These are phyloP conservation scores for Erpetoichthys calabaricus DNA, from an alignment of 2,797 vertebrate genomes.

Conservation along the genomic window DNA sequence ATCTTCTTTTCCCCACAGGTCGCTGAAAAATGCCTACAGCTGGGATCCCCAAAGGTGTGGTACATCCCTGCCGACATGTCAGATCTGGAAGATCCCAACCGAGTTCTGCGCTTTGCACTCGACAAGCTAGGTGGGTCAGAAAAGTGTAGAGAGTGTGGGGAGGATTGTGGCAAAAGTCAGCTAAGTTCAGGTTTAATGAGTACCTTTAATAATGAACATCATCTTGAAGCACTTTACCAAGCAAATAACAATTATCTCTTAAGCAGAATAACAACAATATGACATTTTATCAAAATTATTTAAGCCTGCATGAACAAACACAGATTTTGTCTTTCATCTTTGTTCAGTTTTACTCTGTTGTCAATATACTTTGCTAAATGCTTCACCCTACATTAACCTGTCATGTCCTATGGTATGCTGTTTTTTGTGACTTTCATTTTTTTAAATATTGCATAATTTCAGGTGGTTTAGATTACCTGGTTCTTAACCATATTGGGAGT, in stretches of 20 bases:
- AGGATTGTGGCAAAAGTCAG: background rate
- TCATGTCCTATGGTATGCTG: background rate
- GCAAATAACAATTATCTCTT: too few species aligned
- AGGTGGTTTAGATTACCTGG: conserved; percentile 67
- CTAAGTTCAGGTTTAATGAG: background rate
- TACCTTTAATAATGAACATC: too few species aligned
- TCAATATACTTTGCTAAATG: too few species aligned
- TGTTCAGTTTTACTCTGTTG: background rate
- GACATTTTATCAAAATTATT: background rate
- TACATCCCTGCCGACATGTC: conserved; percentile 67
- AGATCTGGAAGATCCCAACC: conserved; percentile 43
- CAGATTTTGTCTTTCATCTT: background rate
- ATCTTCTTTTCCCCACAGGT: conserved; percentile 39
- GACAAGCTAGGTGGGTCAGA: conserved; percentile 50
- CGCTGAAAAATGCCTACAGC: conserved; percentile 49
- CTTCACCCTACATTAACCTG: too few species aligned
- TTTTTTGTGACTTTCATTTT: background rate
- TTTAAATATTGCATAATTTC: conserved; percentile 13
- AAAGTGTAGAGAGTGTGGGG: too few species aligned
- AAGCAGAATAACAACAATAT: too few species aligned
- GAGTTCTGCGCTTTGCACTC: conserved; percentile 59
- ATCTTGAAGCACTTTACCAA: too few species aligned
- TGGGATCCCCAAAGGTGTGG: conserved; percentile 59
- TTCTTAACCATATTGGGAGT: conserved; percentile 66
- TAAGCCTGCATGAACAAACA: background rate